Evolutionary conservation across 2,113 vertebrate species (phyloP), one percentile per base, ranked within the genome.

Genomic region (Notarius quadriscutis): DNA sequence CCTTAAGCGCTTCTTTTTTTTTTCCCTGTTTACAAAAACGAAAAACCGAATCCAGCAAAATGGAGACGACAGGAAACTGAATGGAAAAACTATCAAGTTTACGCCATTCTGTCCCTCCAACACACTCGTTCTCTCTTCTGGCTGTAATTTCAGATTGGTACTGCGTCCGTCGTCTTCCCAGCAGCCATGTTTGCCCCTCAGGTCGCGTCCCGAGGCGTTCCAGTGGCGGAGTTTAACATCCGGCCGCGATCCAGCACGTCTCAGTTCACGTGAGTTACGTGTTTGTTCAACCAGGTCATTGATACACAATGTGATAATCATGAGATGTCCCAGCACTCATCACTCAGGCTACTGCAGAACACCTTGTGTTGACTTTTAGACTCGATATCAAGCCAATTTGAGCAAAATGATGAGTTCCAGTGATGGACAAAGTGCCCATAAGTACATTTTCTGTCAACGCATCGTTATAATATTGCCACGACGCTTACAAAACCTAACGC

Each of bases 141-240:
- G 50, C 10, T 14, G 0, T 53, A 5, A 78, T 27, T 67, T 7
- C 58, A 99, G 98, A 97, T 99, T 22, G 98, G 98, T 30, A 98
- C 98, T 0, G 99, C 98, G 53, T 99, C 98, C 0, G 94, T 98
- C 57, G 98, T 99, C 85, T 99, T 98, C 91, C 98, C 98, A 0
- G 98, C 98, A 0, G 98, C 98, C 53, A 97, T 98, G 97, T 99
- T 99, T 87, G 98, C 97, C 12, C 98, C 98, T 0, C 97, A 97
- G 90, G 97, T 99, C 48, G 97, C 98, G 0, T 95, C 97, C 87
- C 95, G 97, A 74, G 97, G 97, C 0, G 91, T 99, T 62, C 97
- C 98, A 0, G 98, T 99, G 65, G 98, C 97, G 0, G 98, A 99
- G 84, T 99, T 99, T 86, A 99, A 99, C 93, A 96, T 85, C 81